Conservation (phyloP, 92 coral and sea anemone genomes). For the Heliopora coerulea region DNA sequence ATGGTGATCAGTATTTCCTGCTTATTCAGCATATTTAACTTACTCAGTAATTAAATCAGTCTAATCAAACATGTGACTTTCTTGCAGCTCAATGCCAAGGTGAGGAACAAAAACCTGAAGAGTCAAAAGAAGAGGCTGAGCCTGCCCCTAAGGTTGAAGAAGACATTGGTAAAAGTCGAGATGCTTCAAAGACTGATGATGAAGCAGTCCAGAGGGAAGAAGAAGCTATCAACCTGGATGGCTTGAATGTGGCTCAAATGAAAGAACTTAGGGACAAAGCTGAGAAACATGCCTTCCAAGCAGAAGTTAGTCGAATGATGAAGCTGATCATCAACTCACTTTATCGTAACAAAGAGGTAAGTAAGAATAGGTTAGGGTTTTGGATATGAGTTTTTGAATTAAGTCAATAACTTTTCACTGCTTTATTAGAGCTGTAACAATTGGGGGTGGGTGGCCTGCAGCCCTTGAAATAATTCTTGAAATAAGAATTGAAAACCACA, state of each 20-base stretch:
- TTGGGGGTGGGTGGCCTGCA: no score
- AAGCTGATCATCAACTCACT: slow-evolving; percentile 94
- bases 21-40: no score
- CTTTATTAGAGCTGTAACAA: no score
- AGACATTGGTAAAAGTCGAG: slow-evolving; percentile 95
- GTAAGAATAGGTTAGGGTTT: not conserved
- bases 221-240: slow-evolving; percentile 95
- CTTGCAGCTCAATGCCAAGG: slow-evolving; percentile 68
- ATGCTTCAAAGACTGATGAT: slow-evolving; percentile 95
- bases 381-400: not conserved
- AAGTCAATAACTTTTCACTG: not conserved
- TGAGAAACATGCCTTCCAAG: slow-evolving; percentile 91
- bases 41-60: no score
- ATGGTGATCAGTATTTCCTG: no score
- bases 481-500: no score
- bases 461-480: no score
- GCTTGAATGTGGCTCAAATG: slow-evolving; percentile 97
- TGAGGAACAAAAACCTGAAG: slow-evolving; percentile 61
- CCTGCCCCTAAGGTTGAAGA: slow-evolving; percentile 91
- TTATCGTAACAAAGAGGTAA: slow-evolving; percentile 97
- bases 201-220: slow-evolving; percentile 94
- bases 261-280: slow-evolving; percentile 95
- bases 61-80: no score
- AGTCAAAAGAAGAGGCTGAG: slow-evolving; percentile 56
- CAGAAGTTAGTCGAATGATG: slow-evolving; percentile 99